These are phyloP conservation scores for Platanista minor DNA, from an alignment of 2,113 vertebrate species.

Conservation along the genomic window DNA sequence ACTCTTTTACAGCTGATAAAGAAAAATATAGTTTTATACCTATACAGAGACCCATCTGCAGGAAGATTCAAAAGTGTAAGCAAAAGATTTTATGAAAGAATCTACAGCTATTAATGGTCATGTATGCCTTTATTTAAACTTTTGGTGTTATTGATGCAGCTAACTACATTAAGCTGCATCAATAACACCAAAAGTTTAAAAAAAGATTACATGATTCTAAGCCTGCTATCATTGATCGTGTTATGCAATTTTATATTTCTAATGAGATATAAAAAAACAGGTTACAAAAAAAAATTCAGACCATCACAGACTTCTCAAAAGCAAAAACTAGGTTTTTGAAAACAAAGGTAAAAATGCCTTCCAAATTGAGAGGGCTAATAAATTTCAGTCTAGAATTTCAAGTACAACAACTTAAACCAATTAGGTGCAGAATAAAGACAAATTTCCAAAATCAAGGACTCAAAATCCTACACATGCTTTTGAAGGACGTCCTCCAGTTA, in stretches of 20 bases:
- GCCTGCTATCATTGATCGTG: neutral
- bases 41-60: neutral
- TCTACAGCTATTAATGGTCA: neutral
- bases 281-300: neutral
- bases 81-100: neutral
- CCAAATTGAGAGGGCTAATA: neutral
- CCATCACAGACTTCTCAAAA: neutral
- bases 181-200: neutral
- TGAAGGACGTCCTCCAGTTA: neutral
- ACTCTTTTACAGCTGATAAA: neutral
- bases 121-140: neutral
- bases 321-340: neutral
- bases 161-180: neutral
- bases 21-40: neutral
- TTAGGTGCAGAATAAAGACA: neutral
- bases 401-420: neutral
- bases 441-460: neutral
- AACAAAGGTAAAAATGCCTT: neutral
- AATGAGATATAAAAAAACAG: neutral
- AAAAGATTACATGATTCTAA: neutral
- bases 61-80: neutral
- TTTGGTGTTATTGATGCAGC: no score
- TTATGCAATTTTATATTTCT: neutral
- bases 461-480: neutral
- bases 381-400: neutral